Percentiles rank a stretch among this genome's conserved stretches.
Evolutionary conservation across 30 jellyfish, hydroid and myxozoan genomes (phyloP).

Genomic region (Hydractinia echinata): DNA sequence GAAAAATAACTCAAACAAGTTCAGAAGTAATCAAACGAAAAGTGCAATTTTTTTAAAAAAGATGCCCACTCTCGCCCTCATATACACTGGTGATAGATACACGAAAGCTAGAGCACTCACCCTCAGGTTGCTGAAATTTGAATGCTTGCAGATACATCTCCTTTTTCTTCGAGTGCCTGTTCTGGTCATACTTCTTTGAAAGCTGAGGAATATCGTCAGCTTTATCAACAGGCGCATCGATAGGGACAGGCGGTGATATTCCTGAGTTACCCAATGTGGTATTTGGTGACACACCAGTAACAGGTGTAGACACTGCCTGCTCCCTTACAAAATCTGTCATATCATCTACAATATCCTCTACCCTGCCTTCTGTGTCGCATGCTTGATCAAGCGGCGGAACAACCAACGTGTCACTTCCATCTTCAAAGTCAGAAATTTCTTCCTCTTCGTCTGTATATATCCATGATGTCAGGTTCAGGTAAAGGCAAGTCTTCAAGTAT

Average conservation of each 20-base stretch:
- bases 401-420: neutral
- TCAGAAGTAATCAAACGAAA: no score
- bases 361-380: neutral
- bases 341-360: conserved; percentile 3
- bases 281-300: neutral
- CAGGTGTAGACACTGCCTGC: neutral
- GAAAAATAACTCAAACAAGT: no score
- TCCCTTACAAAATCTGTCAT: neutral
- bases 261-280: neutral
- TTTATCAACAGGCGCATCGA: neutral
- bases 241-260: neutral
- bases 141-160: neutral
- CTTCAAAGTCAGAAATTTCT: conserved; percentile 22
- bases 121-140: conserved; percentile 6
- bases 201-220: no score
- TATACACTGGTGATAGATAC: conserved; percentile 19
- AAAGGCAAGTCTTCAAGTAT: conserved; percentile 11
- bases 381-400: conserved; percentile 22
- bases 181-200: conserved; percentile 22
- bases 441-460: conserved; percentile 1
- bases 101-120: no score
- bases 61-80: no score
- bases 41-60: no score
- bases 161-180: neutral
- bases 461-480: conserved; percentile 21